These are phyloP conservation scores for Chrysochloris asiatica DNA, from an alignment of 2,113 vertebrate genomes.

Conservation along the genomic window DNA sequence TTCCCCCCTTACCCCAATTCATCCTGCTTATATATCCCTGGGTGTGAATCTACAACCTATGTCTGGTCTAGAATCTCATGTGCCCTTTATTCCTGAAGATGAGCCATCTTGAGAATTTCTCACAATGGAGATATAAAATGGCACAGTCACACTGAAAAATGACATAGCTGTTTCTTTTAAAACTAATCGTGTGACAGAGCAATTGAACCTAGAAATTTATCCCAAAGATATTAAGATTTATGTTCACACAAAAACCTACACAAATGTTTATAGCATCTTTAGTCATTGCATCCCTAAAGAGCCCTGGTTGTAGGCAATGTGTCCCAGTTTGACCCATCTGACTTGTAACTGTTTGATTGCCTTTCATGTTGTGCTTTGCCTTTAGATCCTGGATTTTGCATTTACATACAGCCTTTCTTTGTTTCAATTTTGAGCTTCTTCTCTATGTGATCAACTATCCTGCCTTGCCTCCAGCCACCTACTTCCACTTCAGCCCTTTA, in stretches of 20 bases:
- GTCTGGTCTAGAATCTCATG: too few species aligned
- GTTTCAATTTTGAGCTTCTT: neutral
- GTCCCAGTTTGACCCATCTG: neutral
- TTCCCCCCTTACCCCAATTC: too few species aligned
- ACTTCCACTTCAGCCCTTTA: neutral
- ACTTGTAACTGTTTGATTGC: neutral
- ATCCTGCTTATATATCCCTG: too few species aligned
- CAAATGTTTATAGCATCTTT: neutral
- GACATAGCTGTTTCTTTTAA: neutral
- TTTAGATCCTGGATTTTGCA: neutral
- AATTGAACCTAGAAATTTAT: neutral
- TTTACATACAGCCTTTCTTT: neutral
- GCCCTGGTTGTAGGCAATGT: neutral
- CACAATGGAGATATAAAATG: neutral
- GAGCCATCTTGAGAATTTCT: too few species aligned
- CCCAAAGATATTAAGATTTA: neutral
- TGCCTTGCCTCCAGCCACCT: neutral
- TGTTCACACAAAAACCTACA: neutral
- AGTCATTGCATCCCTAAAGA: too few species aligned
- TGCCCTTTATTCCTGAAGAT: too few species aligned
- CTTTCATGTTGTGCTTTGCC: neutral
- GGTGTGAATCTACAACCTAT: too few species aligned
- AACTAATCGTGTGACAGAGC: neutral
- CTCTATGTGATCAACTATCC: neutral
- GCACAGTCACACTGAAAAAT: neutral